Evolutionary conservation across 2,888 invertebrate species (phyloP), one percentile per base, ranked within the genome.

Genomic region (Elegia similella): DNA sequence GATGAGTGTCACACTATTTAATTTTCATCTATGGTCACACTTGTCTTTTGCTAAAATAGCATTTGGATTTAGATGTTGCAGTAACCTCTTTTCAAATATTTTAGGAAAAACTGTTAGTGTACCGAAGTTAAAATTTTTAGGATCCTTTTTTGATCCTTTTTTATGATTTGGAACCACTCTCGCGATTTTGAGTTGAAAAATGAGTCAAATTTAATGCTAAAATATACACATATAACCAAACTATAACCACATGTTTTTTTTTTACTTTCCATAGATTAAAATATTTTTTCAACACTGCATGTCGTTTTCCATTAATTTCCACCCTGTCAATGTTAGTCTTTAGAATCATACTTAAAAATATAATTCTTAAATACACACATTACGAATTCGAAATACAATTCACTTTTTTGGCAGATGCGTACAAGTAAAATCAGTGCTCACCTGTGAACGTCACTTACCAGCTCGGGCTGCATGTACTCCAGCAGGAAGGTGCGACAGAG

Each of bases 391-490:
- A 3, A 23, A 23, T 23, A 23, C 23, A 3, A 5, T 23, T 5
- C 23, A 2, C 23, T 23, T 23, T 23, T 23, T 23, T n/a, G n/a
- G n/a, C n/a, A n/a, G n/a, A n/a, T n/a, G n/a, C n/a, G n/a, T n/a
- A n/a, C 23, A 3, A 23, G 5, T 23, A 23, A 23, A 23, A 23
- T n/a, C n/a, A n/a, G 5, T 23, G 23, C 2, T 5, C 5, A 23
- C 5, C 23, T 3, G 23, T 23, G 2, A 8, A n/a, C 17, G 3
- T 44, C 7, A 64, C 75, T 69, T 44, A 95, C 94, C 79, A 98
- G 92, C 75, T 97, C 97, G 0, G 96, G 93, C 73, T 96, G 95
- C 94, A 98, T 95, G 79, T 96, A 98, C 76, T 97, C 98, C 66
- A 96, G 93, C 48, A 98, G 89, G 84, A 96, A 97, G 0, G 95